Percentiles rank a stretch among this genome's conserved stretches.
These are phyloP conservation scores for Bradypus variegatus DNA, from an alignment of 2,797 vertebrate genomes.

Conservation along the genomic window DNA sequence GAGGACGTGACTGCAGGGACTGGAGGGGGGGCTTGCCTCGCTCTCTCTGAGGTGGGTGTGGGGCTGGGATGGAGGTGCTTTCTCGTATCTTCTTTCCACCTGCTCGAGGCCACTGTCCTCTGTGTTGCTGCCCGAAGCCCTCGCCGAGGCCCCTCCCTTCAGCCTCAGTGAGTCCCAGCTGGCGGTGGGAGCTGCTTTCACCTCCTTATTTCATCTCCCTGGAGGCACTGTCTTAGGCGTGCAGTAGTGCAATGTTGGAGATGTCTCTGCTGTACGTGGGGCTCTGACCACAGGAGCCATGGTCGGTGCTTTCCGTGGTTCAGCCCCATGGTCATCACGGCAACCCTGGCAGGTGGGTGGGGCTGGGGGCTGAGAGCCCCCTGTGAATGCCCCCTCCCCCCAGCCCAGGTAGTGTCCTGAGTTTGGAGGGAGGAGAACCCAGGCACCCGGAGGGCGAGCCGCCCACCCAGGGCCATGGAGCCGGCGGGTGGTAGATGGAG, in stretches of 20 bases:
- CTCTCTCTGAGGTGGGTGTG: neutral
- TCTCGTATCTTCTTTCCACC: neutral
- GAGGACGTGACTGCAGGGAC: neutral
- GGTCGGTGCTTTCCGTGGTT: no score
- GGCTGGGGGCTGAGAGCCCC: neutral
- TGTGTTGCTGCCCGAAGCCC: neutral
- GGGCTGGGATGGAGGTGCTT: neutral
- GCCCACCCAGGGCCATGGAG: neutral
- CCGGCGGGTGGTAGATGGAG: neutral
- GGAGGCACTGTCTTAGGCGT: neutral
- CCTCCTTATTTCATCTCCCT: neutral
- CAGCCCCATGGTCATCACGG: no score
- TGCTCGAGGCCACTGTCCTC: rapidly evolving
- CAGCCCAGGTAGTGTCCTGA: neutral
- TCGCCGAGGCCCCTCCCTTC: rapidly evolving
- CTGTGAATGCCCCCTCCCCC: neutral
- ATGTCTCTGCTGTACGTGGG: rapidly evolving
- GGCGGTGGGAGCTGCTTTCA: rapidly evolving
- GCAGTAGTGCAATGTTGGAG: rapidly evolving
- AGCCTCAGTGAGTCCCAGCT: neutral
- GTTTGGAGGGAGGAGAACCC: no score
- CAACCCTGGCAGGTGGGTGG: neutral
- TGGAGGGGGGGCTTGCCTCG: neutral
- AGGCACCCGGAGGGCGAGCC: neutral
- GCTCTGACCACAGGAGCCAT: no score